A percentile compares a stretch with the other conserved stretches of the same genome.
These are phyloP conservation scores for Crocodylus rhombifer DNA, from an alignment of 2,797 vertebrate species.

Conservation along the genomic window DNA sequence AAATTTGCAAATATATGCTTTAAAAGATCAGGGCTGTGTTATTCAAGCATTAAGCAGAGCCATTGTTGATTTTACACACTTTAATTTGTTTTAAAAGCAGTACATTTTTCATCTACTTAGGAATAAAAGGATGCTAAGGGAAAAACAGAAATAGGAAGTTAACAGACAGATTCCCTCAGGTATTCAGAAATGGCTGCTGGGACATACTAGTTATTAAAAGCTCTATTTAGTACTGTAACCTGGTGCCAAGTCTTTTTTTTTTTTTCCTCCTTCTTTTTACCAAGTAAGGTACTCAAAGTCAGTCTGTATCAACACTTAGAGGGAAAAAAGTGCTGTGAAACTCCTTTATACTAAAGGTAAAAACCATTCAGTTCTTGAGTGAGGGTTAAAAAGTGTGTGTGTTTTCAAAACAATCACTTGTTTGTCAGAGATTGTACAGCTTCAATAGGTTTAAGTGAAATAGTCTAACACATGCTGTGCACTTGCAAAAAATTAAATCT, in stretches of 20 bases:
- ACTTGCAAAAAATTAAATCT: not conserved
- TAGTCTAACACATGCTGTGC: not conserved
- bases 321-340: not conserved
- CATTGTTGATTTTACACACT: not conserved
- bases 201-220: constrained; percentile 49
- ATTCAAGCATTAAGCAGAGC: not conserved
- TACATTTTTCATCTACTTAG: constrained; percentile 13
- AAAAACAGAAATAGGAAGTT: constrained; percentile 27
- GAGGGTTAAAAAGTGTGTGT: not conserved
- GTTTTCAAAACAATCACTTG: not conserved
- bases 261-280: constrained; percentile 25
- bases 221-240: constrained; percentile 15
- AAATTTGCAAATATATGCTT: not conserved
- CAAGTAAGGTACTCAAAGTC: constrained; percentile 29
- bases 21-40: not conserved
- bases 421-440: not conserved
- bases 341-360: constrained; percentile 42
- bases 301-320: constrained; percentile 6
- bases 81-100: not conserved
- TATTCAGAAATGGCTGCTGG: constrained; percentile 44
- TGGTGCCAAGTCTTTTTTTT: constrained; percentile 11
- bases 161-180: constrained; percentile 26
- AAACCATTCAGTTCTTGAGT: not conserved
- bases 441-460: not conserved
- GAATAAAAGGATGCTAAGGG: constrained; percentile 8